phyloP scores from a whole-genome alignment of 2,113 vertebrate genomes.

The Caranx ignobilis region DNA sequence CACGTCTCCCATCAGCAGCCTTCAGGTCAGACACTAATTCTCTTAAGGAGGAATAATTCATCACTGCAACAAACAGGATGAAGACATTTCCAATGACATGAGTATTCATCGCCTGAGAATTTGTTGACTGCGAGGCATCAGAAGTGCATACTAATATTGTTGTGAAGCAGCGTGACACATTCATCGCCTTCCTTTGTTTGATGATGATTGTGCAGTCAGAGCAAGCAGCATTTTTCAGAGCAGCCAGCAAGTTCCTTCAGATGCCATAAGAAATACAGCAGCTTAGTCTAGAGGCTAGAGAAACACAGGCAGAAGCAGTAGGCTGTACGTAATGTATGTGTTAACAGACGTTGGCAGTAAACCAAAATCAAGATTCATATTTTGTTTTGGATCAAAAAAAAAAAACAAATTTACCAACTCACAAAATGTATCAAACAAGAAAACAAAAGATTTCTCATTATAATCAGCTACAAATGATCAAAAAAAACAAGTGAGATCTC shows the following conservation, averaged over 20 bases:
- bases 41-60: constrained; percentile 2
- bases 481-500: background rate
- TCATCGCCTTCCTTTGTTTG: constrained; percentile 31
- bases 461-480: background rate
- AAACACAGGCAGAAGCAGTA: background rate
- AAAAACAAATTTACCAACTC: background rate
- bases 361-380: background rate
- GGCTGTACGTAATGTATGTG: background rate
- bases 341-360: background rate
- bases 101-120: constrained; percentile 9
- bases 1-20: background rate
- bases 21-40: background rate
- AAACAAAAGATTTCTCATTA: background rate
- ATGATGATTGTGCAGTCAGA: constrained; percentile 4
- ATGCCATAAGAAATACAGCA: background rate
- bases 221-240: background rate
- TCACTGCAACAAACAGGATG: background rate
- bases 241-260: background rate
- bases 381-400: background rate
- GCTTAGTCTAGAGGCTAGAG: background rate
- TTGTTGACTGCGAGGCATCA: constrained; percentile 6
- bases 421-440: background rate
- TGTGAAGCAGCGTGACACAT: constrained; percentile 2
- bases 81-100: constrained; percentile 1
- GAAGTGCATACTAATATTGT: constrained; percentile 6